These are phyloP conservation scores for Pogonus chalceus DNA, from an alignment of 1,140 invertebrate species.

Conservation along the genomic window DNA sequence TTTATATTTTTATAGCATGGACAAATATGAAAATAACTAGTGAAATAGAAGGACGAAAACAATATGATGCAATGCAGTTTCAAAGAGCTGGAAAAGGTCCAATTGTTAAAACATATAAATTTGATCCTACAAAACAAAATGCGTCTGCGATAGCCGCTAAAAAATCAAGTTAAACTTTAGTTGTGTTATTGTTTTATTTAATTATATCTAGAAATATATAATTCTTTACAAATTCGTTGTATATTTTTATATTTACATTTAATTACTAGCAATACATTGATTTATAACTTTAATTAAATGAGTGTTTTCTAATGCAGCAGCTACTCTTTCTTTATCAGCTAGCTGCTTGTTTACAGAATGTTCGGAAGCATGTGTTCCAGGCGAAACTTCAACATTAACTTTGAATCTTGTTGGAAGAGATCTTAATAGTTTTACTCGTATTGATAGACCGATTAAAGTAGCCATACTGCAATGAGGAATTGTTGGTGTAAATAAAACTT, in stretches of 20 bases:
- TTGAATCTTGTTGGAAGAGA: constrained; percentile 80
- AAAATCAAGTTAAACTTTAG: constrained; percentile 13
- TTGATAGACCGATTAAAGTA: constrained; percentile 86
- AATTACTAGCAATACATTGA: constrained; percentile 59
- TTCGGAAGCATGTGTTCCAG: constrained; percentile 88
- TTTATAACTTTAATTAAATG: constrained; percentile 90
- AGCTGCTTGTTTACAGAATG: constrained; percentile 93
- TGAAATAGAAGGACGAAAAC: constrained; percentile 64
- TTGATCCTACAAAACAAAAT: constrained; percentile 63
- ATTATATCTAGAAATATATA: not conserved
- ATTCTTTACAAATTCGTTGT: not conserved
- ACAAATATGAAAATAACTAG: constrained; percentile 71
- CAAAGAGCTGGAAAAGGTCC: constrained; percentile 74
- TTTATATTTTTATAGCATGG: constrained; percentile 47
- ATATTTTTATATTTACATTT: constrained; percentile 16
- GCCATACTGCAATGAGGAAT: constrained; percentile 99
- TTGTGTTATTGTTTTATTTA: constrained; percentile 4
- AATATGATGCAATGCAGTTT: constrained; percentile 69
- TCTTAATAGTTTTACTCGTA: constrained; percentile 79
- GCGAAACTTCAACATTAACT: constrained; percentile 81
- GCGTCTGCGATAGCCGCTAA: constrained; percentile 35
- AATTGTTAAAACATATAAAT: constrained; percentile 75
- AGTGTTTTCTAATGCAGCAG: constrained; percentile 90
- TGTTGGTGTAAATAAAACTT: constrained; percentile 88
- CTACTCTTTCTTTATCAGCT: constrained; percentile 95